Conservation (phyloP, 2,888 invertebrate genomes). For the Acanthoscelides obtectus region DNA sequence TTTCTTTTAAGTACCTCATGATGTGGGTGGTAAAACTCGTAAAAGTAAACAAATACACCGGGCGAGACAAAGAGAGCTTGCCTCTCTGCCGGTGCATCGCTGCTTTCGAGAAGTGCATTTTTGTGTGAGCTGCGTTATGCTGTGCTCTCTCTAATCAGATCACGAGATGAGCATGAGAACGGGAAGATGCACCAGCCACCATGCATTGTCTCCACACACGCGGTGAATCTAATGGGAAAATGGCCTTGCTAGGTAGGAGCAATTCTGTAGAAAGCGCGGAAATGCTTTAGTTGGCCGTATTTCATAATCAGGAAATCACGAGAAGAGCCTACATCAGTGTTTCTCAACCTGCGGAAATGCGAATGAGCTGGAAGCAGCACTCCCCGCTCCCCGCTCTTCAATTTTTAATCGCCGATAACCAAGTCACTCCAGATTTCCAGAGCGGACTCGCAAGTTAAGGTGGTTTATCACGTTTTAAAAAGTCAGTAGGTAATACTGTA, state of each 20-base stretch:
- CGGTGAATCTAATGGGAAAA: background rate
- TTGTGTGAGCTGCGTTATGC: background rate
- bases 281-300: no score
- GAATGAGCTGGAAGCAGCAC: no score
- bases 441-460: no score
- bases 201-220: background rate
- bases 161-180: background rate
- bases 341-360: no score
- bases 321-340: no score
- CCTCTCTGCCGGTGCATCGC: background rate
- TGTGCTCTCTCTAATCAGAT: background rate
- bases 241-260: background rate
- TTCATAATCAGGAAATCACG: no score
- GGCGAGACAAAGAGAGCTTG: slow-evolving; percentile 8
- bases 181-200: background rate
- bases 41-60: slow-evolving; percentile 10
- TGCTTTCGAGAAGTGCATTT: background rate
- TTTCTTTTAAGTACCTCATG: slow-evolving; percentile 10
- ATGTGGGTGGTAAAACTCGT: slow-evolving; percentile 12
- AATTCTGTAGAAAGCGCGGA: background rate
- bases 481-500: no score
- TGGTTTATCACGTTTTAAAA: no score
- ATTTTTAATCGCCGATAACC: no score
- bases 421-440: no score
- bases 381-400: no score